A percentile compares a stretch with the other conserved stretches of the same genome.
phyloP scores from a whole-genome alignment of 1,140 invertebrate genomes.

The Caerostris extrusa region DNA sequence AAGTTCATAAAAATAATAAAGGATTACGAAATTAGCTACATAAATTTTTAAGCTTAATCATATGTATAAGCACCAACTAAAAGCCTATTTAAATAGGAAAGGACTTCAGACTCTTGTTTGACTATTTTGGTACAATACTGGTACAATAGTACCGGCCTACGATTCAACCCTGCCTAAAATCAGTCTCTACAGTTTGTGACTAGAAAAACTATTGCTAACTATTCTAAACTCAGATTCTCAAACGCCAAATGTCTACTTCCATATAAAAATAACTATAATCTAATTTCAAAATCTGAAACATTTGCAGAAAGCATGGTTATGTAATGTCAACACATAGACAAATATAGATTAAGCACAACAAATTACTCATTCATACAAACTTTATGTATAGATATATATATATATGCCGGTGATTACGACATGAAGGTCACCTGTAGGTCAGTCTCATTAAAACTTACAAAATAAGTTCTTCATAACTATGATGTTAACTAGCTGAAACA shows the following conservation, averaged over 20 bases:
- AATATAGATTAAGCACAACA: neutral
- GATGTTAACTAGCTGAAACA: no score
- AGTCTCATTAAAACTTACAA: no score
- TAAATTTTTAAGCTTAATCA: neutral
- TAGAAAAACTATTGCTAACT: slow-evolving; percentile 17
- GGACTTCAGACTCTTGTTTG: neutral
- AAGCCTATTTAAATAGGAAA: slow-evolving; percentile 20
- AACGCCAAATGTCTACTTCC: slow-evolving; percentile 63
- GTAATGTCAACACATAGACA: slow-evolving; percentile 21
- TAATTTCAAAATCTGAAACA: slow-evolving; percentile 66
- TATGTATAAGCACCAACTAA: neutral
- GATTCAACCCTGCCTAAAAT: slow-evolving; percentile 16
- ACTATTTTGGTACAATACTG: slow-evolving; percentile 23
- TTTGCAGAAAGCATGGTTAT: slow-evolving; percentile 52
- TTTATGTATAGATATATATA: no score
- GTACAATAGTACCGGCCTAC: slow-evolving; percentile 41
- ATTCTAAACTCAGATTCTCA: slow-evolving; percentile 30
- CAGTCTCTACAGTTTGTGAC: slow-evolving; percentile 63
- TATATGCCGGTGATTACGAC: no score
- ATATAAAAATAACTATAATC: slow-evolving; percentile 48
- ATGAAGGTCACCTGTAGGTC: no score
- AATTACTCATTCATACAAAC: slow-evolving; percentile 16
- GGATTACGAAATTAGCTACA: neutral
- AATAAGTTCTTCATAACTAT: no score
- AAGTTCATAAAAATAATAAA: neutral